Base-by-base conservation (phyloP, 30 jellyfish, hydroid and myxozoan species). In the Hydra vulgaris region DNA sequence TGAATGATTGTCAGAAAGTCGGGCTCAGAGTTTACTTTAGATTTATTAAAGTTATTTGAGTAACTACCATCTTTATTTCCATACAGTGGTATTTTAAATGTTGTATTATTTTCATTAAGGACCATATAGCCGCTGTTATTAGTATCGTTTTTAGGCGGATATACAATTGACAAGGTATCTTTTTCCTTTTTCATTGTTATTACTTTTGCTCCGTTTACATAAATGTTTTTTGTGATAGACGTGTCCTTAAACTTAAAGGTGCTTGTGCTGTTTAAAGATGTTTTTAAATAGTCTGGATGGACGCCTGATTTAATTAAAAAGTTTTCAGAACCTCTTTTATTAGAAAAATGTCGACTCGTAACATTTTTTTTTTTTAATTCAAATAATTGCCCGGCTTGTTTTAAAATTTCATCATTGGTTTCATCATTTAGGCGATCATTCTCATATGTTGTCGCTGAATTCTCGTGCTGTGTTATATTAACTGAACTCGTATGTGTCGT, bases 131-230 rank as follows among this genome's bases (percentile, higher is more conserved):
- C 85, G 12, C 17, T 78, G 52, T 78, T 68, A 3, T 53, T 23
- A 82, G 85, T 12, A 0, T 61, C 68, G 81, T 78, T 78, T 27
- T 53, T 78, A 17, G 85, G 85, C 17, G 85, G 85, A 18, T 78
- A 78, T 17, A 24, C 56, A 19, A 78, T 78, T 16, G 85, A 78
- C 20, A 78, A 61, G n/a, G 61, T 61, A 0, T 76, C 85, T 54
- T 78, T 78, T 54, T 78, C 85, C n/a, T 78, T 78, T 25, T 78
- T 74, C 85, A 78, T 78, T 40, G 79, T 78, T 18, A 78, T 78
- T 18, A 78, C 85, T 78, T 78, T 78, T 17, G 85, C 85, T 52
- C 85, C 85, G 53, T 78, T 78, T 19, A 40, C 24, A 69, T 78
- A 61, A 25, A 69, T 78, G 15, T 78, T 54, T 68, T 78, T 78